A percentile compares a stretch with the other conserved stretches of the same genome.
These are phyloP conservation scores for Drepanosiphum platanoidis DNA, from an alignment of 2,888 invertebrate species.

Conservation along the genomic window DNA sequence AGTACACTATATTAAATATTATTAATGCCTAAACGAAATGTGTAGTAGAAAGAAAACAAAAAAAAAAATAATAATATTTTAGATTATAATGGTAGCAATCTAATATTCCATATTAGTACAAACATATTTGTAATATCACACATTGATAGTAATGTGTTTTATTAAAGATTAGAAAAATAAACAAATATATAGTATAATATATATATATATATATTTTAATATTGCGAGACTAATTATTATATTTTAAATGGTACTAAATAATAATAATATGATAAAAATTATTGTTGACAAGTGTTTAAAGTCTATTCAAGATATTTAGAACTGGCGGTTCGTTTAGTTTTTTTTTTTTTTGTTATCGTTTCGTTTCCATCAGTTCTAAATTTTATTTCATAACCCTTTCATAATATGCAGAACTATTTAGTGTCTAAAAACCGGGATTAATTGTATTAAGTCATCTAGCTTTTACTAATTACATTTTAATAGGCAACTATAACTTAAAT, in stretches of 20 bases:
- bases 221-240: conserved; percentile 16
- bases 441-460: conserved; percentile 35
- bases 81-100: conserved; percentile 34
- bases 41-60: conserved; percentile 14
- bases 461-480: conserved; percentile 50
- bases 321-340: neutral
- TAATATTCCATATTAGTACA: conserved; percentile 30
- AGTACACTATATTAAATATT: conserved; percentile 17
- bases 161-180: conserved; percentile 47
- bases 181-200: conserved; percentile 50
- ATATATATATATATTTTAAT: too few species aligned
- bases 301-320: conserved; percentile 34
- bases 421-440: neutral
- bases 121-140: conserved; percentile 37
- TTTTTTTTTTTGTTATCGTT: neutral
- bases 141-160: neutral
- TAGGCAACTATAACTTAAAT: conserved; percentile 46
- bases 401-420: neutral
- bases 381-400: neutral
- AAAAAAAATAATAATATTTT: conserved; percentile 26
- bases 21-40: conserved; percentile 14
- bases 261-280: conserved; percentile 6
- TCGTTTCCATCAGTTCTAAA: neutral
- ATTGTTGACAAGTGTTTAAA: conserved; percentile 27
- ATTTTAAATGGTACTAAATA: conserved; percentile 6